phyloP scores from a whole-genome alignment of 2,797 vertebrate genomes.

The Pteropus rufus region DNA sequence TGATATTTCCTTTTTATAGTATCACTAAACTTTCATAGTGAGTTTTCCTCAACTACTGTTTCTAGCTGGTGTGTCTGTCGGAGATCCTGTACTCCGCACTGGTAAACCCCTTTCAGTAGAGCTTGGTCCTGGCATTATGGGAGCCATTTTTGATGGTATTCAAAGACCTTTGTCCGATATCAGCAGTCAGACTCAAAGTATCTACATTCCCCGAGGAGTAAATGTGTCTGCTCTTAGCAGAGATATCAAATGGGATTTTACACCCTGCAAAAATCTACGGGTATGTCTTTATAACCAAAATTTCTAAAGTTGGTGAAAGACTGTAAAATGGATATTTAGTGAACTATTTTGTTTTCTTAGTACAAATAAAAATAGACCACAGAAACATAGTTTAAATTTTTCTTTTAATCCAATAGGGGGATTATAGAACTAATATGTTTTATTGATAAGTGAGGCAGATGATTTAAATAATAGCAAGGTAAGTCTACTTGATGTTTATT shows the following conservation, averaged over 20 bases:
- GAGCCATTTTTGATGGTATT: conserved; percentile 99
- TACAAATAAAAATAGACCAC: conserved; percentile 22
- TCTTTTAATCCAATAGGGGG: not conserved
- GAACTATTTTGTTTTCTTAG: not conserved
- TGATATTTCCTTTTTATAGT: not conserved
- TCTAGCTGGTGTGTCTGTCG: conserved; percentile 96
- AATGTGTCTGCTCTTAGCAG: conserved; percentile 95
- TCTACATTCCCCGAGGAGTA: conserved; percentile 98
- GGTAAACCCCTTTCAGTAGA: conserved; percentile 98
- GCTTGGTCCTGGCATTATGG: conserved; percentile 98
- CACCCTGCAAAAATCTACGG: conserved; percentile 90
- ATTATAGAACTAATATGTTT: not conserved
- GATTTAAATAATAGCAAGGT: not conserved
- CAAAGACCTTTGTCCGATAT: conserved; percentile 97
- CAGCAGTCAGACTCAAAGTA: conserved; percentile 93
- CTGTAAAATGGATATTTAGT: conserved; percentile 6
- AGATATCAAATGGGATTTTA: conserved; percentile 96
- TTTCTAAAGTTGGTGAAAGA: not conserved
- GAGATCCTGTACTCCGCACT: conserved; percentile 97
- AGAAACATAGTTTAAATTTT: conserved; percentile 14
- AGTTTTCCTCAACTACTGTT: conserved; percentile 83
- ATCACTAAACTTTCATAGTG: not conserved
- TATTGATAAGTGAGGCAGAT: conserved; percentile 28
- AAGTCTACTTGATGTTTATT: not conserved
- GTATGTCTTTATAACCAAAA: conserved; percentile 81